These are phyloP conservation scores for Tineola bisselliella DNA, from an alignment of 2,888 invertebrate genomes.

Conservation along the genomic window DNA sequence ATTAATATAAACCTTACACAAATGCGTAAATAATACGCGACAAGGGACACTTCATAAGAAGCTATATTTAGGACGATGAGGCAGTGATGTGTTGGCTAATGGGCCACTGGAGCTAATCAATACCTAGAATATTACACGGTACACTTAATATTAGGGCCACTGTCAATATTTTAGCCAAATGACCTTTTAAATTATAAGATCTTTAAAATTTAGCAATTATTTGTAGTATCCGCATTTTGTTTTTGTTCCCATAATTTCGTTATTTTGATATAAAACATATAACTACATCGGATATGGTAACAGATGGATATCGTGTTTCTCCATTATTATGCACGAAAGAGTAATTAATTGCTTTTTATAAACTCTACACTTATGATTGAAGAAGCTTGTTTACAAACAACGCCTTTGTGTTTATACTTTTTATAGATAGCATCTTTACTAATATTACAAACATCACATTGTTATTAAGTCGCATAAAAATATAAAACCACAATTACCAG, in stretches of 20 bases:
- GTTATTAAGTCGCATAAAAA: neutral
- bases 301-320: neutral
- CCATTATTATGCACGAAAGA: neutral
- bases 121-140: constrained; percentile 20
- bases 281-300: neutral
- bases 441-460: neutral
- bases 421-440: neutral
- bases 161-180: constrained; percentile 23
- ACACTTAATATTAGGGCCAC: constrained; percentile 36
- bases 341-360: neutral
- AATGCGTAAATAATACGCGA: neutral
- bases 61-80: constrained; percentile 49
- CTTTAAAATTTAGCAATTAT: neutral
- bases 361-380: too few relatives aligned
- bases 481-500: constrained; percentile 12
- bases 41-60: constrained; percentile 14
- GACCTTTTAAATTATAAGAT: neutral
- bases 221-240: neutral
- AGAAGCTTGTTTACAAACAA: constrained; percentile 1
- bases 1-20: neutral
- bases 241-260: neutral
- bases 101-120: constrained; percentile 40
- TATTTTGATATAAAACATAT: neutral
- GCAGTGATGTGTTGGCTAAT: constrained; percentile 42
- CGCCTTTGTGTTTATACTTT: neutral